phyloP scores from a whole-genome alignment of 2,797 vertebrate genomes.

The Sebastes iracundus region DNA sequence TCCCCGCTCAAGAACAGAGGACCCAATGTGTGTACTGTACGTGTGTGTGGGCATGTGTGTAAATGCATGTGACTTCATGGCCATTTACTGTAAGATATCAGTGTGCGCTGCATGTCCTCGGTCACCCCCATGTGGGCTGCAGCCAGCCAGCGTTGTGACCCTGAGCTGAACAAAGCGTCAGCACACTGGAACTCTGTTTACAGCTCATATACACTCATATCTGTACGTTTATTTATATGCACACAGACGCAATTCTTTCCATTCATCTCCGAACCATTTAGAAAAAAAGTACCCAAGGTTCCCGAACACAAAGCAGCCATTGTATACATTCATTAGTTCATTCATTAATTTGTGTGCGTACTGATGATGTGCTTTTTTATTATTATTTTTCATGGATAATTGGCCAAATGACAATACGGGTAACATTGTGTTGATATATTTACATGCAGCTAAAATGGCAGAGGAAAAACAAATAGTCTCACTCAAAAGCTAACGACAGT shows the following conservation, averaged over 20 bases:
- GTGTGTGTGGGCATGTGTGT: constrained; percentile 30
- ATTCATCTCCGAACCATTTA: neutral
- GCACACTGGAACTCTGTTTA: constrained; percentile 13
- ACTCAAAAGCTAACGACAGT: neutral
- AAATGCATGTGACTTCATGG: constrained; percentile 36
- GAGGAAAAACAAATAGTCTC: neutral
- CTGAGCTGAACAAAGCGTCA: constrained; percentile 26
- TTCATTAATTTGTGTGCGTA: neutral
- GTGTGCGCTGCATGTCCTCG: constrained; percentile 43
- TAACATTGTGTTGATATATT: neutral
- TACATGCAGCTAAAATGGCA: neutral
- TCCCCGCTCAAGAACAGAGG: constrained; percentile 51
- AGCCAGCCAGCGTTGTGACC: constrained; percentile 17
- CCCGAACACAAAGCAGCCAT: neutral
- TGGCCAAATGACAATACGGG: neutral
- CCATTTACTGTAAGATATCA: constrained; percentile 38
- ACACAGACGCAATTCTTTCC: neutral
- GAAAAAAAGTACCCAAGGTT: neutral
- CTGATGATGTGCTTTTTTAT: neutral
- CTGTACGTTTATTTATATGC: neutral
- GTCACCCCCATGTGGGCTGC: constrained; percentile 36
- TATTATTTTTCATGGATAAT: neutral
- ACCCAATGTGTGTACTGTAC: neutral
- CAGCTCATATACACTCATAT: neutral
- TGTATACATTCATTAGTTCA: neutral